Base-by-base conservation (phyloP, 2,113 vertebrate species). In the Caracal caracal region DNA sequence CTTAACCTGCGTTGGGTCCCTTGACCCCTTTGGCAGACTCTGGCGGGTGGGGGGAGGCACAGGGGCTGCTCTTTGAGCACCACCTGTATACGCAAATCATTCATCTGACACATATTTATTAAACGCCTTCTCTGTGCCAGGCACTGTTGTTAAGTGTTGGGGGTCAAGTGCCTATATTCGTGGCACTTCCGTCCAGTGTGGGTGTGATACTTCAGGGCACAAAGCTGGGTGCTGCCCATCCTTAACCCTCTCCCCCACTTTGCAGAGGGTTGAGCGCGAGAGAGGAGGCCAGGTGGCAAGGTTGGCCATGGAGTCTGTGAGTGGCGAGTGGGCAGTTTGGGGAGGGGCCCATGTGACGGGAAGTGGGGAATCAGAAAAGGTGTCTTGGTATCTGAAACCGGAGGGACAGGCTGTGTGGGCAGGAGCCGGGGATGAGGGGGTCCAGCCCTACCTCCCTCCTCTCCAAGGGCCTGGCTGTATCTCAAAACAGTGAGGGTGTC, bases 401-500 rank as follows among this genome's bases (percentile, higher is more conserved):
- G 35, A 59, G 26, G 47, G 49, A 20, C 26, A 6, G 75, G 5
- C 65, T 7, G 0, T 40, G 43, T 43, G 75, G 88, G 30, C 53
- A 1, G 51, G 30, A 70, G 75, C 51, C 24, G 13, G 9, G 10
- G 59, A 19, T 28, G 8, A 82, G 43, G 47, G 12, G 9, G 43
- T 28, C 78, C 13, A 20, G 63, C 40, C 63, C 49, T 15, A 0
- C 35, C 6, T 19, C n/a, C 49, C 35, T 10, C 1, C 33, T 35
- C 28, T 9, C 43, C 49, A 11, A 12, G 61, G 61, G 80, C 26
- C 93, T 94, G 94, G 75, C 71, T 19, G 65, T 0, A n/a, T 81
- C 71, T 88, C 53, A 68, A 28, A 79, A 49, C 37, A 96, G 94
- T 88, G 90, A 96, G 61, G 96, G 96, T 96, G 88, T 66, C n/a